Evolutionary conservation across 2,113 vertebrate genomes (phyloP).

Genomic region (Chaetura pelagica): DNA sequence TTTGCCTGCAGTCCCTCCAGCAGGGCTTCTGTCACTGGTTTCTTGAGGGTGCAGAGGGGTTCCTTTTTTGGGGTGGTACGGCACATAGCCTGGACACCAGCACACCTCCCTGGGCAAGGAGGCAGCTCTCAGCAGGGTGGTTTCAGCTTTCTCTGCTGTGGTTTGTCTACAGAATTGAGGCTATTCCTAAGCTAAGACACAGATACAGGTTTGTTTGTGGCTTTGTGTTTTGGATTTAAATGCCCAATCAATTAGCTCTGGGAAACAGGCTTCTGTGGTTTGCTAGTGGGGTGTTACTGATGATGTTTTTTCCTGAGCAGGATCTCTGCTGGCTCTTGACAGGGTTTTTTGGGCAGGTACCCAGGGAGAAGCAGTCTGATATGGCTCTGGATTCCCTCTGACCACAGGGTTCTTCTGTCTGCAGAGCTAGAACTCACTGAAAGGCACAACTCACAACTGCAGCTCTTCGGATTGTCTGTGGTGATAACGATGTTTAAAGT

Average conservation of each 20-base stretch:
- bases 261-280: slow-evolving; percentile 41
- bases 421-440: background rate
- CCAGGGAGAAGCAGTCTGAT: background rate
- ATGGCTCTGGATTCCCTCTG: background rate
- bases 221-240: background rate
- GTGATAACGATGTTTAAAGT: rapidly evolving
- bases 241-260: slow-evolving; percentile 17
- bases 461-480: background rate
- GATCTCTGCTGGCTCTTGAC: background rate
- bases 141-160: background rate
- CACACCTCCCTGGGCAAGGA: rapidly evolving
- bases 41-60: background rate
- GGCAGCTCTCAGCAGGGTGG: background rate
- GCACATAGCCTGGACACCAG: rapidly evolving
- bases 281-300: background rate
- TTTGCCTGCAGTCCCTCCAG: background rate
- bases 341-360: background rate
- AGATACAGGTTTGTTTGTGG: background rate
- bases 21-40: background rate
- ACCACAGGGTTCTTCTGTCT: background rate
- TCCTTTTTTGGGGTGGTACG: background rate
- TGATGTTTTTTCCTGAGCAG: background rate
- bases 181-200: background rate
- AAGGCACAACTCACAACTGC: background rate
- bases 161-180: background rate